A percentile compares a stretch with the other conserved stretches of the same genome.
Conservation (phyloP, 2,113 vertebrate species). For the Serranochromis macrocephalus region DNA sequence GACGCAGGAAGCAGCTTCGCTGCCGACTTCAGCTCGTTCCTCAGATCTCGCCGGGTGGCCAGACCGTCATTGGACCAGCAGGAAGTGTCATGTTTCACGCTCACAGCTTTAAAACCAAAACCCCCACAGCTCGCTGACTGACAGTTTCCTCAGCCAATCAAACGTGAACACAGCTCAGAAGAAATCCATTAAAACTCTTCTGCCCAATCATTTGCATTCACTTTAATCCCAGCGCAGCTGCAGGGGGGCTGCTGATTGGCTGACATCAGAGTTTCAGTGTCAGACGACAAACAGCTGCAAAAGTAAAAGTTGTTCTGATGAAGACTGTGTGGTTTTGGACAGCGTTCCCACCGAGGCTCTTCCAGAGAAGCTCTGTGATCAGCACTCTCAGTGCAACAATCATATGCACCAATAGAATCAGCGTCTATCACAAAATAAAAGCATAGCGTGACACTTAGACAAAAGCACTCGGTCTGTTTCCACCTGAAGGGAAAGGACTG, state of each 20-base stretch:
- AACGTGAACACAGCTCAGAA: background rate
- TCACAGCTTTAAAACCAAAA: background rate
- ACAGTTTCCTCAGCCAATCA: background rate
- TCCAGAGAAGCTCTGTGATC: background rate
- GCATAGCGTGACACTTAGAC: background rate
- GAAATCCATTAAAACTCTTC: background rate
- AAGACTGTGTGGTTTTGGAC: background rate
- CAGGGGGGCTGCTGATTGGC: background rate
- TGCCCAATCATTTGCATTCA: background rate
- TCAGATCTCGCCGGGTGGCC: background rate
- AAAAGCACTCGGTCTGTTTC: background rate
- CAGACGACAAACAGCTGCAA: background rate
- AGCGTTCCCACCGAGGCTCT: background rate
- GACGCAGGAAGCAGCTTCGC: background rate
- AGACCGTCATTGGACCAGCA: background rate
- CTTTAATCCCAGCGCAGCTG: background rate
- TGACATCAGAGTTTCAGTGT: background rate
- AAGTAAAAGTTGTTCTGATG: background rate
- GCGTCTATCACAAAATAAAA: background rate
- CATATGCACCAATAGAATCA: background rate
- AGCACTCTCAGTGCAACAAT: background rate
- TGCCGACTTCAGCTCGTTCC: background rate
- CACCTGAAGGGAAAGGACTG: background rate
- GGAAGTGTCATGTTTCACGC: background rate
- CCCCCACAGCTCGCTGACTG: background rate